Conservation (phyloP, 2,888 invertebrate genomes). For the Conomelus anceps region DNA sequence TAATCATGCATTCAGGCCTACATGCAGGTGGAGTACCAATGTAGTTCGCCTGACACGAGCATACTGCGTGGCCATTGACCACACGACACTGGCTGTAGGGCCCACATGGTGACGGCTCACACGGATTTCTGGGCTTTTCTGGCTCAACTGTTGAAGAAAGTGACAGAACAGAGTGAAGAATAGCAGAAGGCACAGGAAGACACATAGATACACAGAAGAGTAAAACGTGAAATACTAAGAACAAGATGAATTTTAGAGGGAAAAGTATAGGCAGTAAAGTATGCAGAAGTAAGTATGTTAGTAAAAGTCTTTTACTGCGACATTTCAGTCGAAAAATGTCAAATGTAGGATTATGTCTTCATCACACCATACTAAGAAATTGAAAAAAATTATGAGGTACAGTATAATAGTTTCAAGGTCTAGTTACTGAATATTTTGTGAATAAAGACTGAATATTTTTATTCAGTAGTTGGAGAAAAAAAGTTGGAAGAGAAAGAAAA, state of each 20-base stretch:
- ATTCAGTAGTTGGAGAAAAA: too few species aligned
- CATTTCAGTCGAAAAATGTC: too few species aligned
- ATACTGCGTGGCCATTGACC: slow-evolving; percentile 59
- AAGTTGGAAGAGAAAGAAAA: too few species aligned
- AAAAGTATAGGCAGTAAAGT: slow-evolving; percentile 24
- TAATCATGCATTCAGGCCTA: slow-evolving; percentile 68
- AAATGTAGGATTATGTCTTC: too few species aligned
- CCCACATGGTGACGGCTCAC: slow-evolving; percentile 72
- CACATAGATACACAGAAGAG: slow-evolving; percentile 31
- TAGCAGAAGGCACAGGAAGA: slow-evolving; percentile 33
- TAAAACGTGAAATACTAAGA: slow-evolving; percentile 40
- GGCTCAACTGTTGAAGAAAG: slow-evolving; percentile 37
- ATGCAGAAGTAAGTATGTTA: slow-evolving; percentile 22
- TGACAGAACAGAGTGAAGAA: slow-evolving; percentile 27
- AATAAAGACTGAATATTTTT: too few species aligned
- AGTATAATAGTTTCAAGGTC: too few species aligned
- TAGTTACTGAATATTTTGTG: too few species aligned
- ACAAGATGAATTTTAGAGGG: slow-evolving; percentile 37
- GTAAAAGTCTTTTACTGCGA: too few species aligned
- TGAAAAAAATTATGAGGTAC: too few species aligned
- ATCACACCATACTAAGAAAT: too few species aligned
- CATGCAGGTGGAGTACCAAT: slow-evolving; percentile 67
- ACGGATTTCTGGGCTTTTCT: slow-evolving; percentile 53
- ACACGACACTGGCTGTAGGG: slow-evolving; percentile 62
- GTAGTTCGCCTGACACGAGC: slow-evolving; percentile 63